phyloP scores from a whole-genome alignment of 2,888 invertebrate genomes.

The Drosophila cyrtoloma region DNA sequence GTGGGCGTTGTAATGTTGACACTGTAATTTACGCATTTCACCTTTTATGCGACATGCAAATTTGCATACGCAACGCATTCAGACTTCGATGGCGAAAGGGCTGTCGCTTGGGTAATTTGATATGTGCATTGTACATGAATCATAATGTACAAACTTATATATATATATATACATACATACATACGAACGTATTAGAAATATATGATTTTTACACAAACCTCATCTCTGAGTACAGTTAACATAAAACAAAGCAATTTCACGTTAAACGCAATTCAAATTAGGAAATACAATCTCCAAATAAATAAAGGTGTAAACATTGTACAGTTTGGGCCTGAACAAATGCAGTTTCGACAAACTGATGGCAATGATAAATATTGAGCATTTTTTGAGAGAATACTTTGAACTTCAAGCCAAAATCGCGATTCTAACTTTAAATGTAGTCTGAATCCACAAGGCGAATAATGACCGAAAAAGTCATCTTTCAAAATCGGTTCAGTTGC shows the following conservation, averaged over 20 bases:
- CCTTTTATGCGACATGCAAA: slow-evolving; percentile 56
- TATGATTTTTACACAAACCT: background rate
- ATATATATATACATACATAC: background rate
- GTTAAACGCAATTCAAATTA: background rate
- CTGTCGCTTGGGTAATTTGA: slow-evolving; percentile 62
- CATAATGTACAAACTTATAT: slow-evolving; percentile 1
- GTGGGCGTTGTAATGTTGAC: slow-evolving; percentile 79
- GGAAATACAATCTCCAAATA: background rate
- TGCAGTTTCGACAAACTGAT: background rate
- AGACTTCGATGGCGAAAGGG: slow-evolving; percentile 52
- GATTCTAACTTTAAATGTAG: background rate
- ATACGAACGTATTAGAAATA: slow-evolving; percentile 7
- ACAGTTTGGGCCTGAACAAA: background rate
- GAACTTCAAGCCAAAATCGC: background rate
- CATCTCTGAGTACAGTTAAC: slow-evolving; percentile 23
- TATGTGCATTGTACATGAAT: slow-evolving; percentile 34
- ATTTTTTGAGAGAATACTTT: background rate
- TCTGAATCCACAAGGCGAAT: background rate
- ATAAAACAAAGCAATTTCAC: background rate
- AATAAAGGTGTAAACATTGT: background rate
- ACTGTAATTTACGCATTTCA: slow-evolving; percentile 79
- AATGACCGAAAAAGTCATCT: background rate
- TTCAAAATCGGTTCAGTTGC: background rate
- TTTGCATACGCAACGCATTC: slow-evolving; percentile 59
- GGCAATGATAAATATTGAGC: background rate